These are phyloP conservation scores for Pardosa pseudoannulata DNA, from an alignment of 2,888 invertebrate genomes.

Conservation along the genomic window DNA sequence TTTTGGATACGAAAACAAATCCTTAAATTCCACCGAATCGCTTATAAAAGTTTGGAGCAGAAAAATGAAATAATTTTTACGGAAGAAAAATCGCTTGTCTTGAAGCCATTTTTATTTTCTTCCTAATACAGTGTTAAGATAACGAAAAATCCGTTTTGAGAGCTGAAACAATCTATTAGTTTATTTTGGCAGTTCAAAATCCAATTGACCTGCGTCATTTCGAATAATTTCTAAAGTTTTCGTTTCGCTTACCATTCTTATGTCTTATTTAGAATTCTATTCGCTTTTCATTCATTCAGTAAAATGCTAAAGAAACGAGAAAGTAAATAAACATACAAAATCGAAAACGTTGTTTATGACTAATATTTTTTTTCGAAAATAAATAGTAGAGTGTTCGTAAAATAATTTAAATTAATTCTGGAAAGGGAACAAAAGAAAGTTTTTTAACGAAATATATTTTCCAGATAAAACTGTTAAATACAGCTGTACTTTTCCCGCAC, in stretches of 20 bases:
- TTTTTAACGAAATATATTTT: neutral
- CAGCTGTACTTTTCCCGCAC: neutral
- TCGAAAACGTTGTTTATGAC: neutral
- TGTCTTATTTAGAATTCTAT: neutral
- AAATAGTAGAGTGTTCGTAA: neutral
- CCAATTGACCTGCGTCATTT: neutral
- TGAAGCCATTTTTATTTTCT: too few species aligned
- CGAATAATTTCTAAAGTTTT: neutral
- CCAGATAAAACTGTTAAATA: neutral
- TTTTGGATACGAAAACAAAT: neutral
- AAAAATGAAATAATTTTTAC: neutral
- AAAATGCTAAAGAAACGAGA: neutral
- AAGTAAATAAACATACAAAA: neutral
- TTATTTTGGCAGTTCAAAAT: neutral
- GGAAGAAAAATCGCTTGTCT: neutral
- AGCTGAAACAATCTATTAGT: neutral
- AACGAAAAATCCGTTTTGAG: too few species aligned
- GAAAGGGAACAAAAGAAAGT: neutral
- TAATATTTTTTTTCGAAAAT: neutral
- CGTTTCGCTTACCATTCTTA: neutral
- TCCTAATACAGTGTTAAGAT: too few species aligned
- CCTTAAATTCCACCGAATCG: neutral
- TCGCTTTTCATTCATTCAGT: neutral
- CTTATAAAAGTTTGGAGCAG: neutral
- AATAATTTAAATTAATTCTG: neutral